These are phyloP conservation scores for Allygus modestus DNA, from an alignment of 2,888 invertebrate species.

Conservation along the genomic window DNA sequence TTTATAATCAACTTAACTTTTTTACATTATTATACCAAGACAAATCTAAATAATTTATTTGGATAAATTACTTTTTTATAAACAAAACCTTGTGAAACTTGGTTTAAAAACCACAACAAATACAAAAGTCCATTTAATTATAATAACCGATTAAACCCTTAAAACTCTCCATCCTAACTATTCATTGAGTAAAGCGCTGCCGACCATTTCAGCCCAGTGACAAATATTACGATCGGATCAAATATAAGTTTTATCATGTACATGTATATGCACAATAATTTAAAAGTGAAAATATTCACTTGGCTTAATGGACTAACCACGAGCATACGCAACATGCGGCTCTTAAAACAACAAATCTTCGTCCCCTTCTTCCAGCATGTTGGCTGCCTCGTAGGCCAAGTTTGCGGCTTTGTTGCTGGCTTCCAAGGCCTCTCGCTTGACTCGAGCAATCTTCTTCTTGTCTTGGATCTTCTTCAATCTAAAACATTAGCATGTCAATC, in stretches of 20 bases:
- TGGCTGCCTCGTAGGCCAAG: slow-evolving; percentile 77
- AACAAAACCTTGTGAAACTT: not conserved
- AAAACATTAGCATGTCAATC: slow-evolving; percentile 43
- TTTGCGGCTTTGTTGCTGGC: slow-evolving; percentile 74
- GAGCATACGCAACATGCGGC: not conserved
- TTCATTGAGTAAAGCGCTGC: not conserved
- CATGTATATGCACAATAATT: not conserved
- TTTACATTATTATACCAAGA: too few relatives aligned
- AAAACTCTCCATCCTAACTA: not conserved
- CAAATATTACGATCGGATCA: not conserved
- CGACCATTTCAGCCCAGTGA: not conserved
- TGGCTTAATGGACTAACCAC: not conserved
- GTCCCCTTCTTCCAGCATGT: slow-evolving; percentile 91
- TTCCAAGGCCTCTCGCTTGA: slow-evolving; percentile 82
- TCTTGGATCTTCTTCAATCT: slow-evolving; percentile 96
- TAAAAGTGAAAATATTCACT: not conserved
- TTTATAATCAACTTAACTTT: too few relatives aligned
- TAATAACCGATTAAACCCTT: slow-evolving; percentile 1
- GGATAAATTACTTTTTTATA: not conserved
- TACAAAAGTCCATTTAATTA: not conserved
- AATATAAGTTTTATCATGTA: not conserved
- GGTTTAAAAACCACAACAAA: not conserved
- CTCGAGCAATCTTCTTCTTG: slow-evolving; percentile 92
- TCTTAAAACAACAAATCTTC: slow-evolving; percentile 93
- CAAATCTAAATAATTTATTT: too few relatives aligned